Base-by-base conservation (phyloP, 2,888 invertebrate genomes). In the Griposia aprilina region DNA sequence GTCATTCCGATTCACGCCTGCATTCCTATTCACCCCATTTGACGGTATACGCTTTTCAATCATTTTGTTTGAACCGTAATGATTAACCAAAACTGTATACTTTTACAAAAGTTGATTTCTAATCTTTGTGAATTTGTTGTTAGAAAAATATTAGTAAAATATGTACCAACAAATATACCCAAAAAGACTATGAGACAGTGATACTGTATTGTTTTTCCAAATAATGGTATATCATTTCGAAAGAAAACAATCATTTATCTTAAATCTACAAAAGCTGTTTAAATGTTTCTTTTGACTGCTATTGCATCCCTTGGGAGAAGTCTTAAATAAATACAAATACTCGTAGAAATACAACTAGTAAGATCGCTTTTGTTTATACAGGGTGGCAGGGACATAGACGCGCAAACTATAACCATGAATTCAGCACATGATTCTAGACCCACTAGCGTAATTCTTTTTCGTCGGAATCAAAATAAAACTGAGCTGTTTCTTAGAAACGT, bases 251-350 rank as follows among this genome's bases (percentile, higher is more conserved):
- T 26, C 41, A 62, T 72, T 15, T 23, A 59, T 20, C 30, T 72
- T n/a, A 30, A 30, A 36, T 50, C 48, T 30, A 52, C 30, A 52
- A 75, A 62, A 30, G 2, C 41, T 30, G 36, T 55, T 50, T 23
- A 30, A 75, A 15, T 62, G 48, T 70, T 69, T 65, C 11, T 13
- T 59, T 3, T 26, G 13, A 23, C n/a, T 59, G 23, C 41, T 50
- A 20, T 63, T 80, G 60, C 48, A 62, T 70, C 23, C 6, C 4
- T 48, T 63, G 59, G 20, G 30, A 60, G 41, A 60, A 60, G n/a
- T 77, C 72, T 48, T 82, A 73, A 77, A 55, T 65, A 82, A 69
- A 82, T 65, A 69, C 69, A 82, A 69, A 82, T 65, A 69, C 23
- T 41, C 17, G 50, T 15, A 60, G 20, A 69, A 45, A 69, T 62